Conservation (phyloP, 2,797 vertebrate genomes). For the Lacerta agilis region DNA sequence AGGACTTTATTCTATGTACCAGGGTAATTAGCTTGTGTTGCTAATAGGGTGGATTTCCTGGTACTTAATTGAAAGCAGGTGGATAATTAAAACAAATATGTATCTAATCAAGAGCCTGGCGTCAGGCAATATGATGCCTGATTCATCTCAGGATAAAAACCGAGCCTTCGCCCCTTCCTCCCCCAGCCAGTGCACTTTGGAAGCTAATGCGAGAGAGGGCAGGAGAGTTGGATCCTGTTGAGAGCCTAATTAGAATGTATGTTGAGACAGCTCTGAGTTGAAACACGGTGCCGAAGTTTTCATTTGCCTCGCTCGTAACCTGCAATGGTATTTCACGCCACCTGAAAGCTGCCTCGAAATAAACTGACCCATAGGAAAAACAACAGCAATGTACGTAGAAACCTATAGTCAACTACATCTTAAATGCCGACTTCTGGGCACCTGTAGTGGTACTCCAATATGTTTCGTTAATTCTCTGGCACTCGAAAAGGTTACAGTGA, state of each 20-base stretch:
- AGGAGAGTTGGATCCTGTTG: neutral
- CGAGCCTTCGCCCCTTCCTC: constrained; percentile 18
- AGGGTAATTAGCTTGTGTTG: constrained; percentile 63
- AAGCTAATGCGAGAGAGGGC: neutral
- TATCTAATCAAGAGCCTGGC: constrained; percentile 67
- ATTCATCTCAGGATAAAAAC: constrained; percentile 48
- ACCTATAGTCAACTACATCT: neutral
- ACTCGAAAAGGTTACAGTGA: neutral
- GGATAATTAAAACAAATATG: constrained; percentile 72
- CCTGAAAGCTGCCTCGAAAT: neutral
- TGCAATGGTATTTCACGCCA: constrained; percentile 10
- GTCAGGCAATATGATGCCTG: constrained; percentile 53
- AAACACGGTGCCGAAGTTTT: neutral
- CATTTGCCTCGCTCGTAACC: neutral
- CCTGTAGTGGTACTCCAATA: neutral
- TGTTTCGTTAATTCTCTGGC: neutral
- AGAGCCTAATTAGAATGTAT: neutral
- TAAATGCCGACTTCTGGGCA: neutral
- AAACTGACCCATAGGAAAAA: neutral
- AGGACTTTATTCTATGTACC: constrained; percentile 42
- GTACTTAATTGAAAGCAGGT: constrained; percentile 72
- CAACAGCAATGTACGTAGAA: neutral
- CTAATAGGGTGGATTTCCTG: constrained; percentile 68
- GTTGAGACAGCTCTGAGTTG: neutral
- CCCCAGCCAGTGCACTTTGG: constrained; percentile 27